Conservation (phyloP, 92 coral and sea anemone species). For the Ricordea florida region DNA sequence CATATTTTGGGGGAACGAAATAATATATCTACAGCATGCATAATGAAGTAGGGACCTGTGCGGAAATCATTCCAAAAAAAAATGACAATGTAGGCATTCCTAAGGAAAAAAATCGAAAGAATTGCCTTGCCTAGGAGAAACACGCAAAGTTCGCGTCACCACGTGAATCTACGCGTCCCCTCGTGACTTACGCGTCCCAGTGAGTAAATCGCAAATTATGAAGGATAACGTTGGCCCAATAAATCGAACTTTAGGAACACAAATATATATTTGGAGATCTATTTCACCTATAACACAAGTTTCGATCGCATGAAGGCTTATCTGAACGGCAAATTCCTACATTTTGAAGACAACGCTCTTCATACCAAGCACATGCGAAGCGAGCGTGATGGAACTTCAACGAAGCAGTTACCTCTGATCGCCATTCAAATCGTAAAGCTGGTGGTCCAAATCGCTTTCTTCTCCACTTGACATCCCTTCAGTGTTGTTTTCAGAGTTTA, state of each 20-base stretch:
- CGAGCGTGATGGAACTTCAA: slow-evolving; percentile 2
- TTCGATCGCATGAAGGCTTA: not conserved
- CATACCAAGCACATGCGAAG: slow-evolving; percentile 8
- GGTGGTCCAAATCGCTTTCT: not conserved
- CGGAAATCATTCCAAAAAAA: too few relatives aligned
- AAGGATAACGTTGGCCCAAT: not conserved
- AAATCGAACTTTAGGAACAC: not conserved
- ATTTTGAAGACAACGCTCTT: slow-evolving; percentile 6
- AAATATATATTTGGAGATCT: slow-evolving; percentile 1
- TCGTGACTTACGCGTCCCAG: slow-evolving; percentile 5
- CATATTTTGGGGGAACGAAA: too few relatives aligned
- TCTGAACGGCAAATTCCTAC: slow-evolving; percentile 4
- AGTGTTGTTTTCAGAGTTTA: too few relatives aligned
- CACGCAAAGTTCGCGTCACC: too few relatives aligned
- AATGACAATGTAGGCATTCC: too few relatives aligned
- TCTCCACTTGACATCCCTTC: not conserved
- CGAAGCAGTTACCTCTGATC: not conserved
- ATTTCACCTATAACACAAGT: slow-evolving; percentile 14
- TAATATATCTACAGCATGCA: too few relatives aligned
- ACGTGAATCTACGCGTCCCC: too few relatives aligned
- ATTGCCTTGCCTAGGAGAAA: too few relatives aligned
- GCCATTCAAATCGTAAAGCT: not conserved
- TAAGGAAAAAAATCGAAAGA: too few relatives aligned
- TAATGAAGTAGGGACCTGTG: too few relatives aligned
- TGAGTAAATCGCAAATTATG: slow-evolving; percentile 10